These are phyloP conservation scores for Mystacornis crossleyi DNA, from an alignment of 2,113 vertebrate species.

Conservation along the genomic window DNA sequence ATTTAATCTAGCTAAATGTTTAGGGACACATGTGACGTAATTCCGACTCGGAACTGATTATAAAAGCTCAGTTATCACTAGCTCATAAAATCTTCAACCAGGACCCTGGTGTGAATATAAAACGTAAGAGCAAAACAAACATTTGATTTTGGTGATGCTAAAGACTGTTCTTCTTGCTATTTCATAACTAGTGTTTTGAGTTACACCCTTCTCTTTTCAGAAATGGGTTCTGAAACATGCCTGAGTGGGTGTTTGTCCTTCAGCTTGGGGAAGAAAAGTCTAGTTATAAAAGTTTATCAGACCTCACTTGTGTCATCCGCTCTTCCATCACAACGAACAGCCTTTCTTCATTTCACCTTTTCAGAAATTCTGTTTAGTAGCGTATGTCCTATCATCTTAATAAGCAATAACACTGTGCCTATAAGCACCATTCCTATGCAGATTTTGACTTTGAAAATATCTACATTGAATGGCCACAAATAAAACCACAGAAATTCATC, in stretches of 20 bases:
- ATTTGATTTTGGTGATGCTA: neutral
- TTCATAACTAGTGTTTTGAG: neutral
- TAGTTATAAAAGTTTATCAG: neutral
- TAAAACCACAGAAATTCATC: neutral
- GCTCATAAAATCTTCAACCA: neutral
- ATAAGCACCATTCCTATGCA: neutral
- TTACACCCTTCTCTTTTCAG: neutral
- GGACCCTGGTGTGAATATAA: neutral
- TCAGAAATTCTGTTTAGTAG: neutral
- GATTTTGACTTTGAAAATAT: neutral
- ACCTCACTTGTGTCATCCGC: neutral
- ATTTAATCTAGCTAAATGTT: neutral
- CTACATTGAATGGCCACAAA: neutral
- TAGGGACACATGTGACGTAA: accelerated
- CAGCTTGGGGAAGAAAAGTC: neutral
- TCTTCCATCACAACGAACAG: neutral
- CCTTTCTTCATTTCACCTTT: neutral
- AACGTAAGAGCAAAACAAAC: neutral
- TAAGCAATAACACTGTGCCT: neutral
- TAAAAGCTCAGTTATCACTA: neutral
- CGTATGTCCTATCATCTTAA: neutral
- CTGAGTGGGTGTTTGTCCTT: neutral
- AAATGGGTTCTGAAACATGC: neutral
- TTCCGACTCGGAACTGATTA: neutral
- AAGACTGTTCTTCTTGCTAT: neutral